Evolutionary conservation across 2,113 vertebrate species (phyloP).

Genomic region (Campylomormyrus tamandua): DNA sequence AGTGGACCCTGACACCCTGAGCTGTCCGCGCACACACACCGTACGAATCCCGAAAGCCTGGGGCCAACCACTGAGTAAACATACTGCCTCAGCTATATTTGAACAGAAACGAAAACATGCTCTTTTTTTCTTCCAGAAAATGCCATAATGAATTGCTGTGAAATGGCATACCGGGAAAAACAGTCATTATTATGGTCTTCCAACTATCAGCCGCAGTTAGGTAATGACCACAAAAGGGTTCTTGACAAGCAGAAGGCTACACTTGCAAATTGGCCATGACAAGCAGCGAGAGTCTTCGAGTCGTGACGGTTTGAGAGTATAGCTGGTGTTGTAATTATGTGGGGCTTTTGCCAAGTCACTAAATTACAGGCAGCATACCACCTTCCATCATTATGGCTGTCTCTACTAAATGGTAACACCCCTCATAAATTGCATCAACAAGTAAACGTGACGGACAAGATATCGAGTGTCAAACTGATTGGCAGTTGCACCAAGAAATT

Average conservation of each 20-base stretch:
- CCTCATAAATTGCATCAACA: not conserved
- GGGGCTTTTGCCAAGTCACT: not conserved
- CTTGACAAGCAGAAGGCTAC: not conserved
- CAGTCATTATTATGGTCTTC: not conserved
- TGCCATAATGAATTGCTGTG: not conserved
- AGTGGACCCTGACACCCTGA: not conserved
- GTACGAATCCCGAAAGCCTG: not conserved
- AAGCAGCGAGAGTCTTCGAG: not conserved
- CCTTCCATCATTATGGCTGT: not conserved
- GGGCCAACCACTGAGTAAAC: not conserved
- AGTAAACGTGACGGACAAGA: not conserved
- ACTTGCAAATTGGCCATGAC: not conserved
- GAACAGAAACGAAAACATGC: not conserved
- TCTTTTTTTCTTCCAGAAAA: not conserved
- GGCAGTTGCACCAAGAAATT: not conserved
- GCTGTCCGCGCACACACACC: not conserved
- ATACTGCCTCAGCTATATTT: not conserved
- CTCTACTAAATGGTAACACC: not conserved
- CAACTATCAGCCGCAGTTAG: not conserved
- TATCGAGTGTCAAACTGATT: not conserved
- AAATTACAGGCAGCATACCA: not conserved
- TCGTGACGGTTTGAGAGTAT: not conserved
- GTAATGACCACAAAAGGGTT: constrained; percentile 8
- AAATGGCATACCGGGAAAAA: not conserved
- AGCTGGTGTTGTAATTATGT: not conserved